A percentile compares a stretch with the other conserved stretches of the same genome.
Evolutionary conservation across 2,888 invertebrate species (phyloP).

Genomic region (Biston betularia): DNA sequence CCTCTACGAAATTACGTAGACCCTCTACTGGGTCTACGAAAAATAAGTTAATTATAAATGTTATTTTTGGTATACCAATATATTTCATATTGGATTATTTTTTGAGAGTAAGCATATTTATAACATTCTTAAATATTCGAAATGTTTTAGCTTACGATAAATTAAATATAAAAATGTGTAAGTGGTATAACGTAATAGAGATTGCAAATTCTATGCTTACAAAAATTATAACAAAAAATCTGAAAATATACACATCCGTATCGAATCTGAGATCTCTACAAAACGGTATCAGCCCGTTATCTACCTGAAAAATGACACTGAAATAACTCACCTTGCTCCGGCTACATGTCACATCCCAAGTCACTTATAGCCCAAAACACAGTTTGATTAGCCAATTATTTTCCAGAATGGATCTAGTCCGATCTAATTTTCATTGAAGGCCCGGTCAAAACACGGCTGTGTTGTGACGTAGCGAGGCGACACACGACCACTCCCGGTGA

Average conservation of each 20-base stretch:
- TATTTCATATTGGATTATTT: slow-evolving; percentile 10
- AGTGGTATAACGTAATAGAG: too few species aligned
- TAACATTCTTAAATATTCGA: too few species aligned
- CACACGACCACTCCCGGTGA: slow-evolving; percentile 63
- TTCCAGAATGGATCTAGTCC: slow-evolving; percentile 23
- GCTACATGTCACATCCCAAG: slow-evolving; percentile 66
- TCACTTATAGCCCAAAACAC: slow-evolving; percentile 62
- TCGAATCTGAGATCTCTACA: slow-evolving; percentile 10
- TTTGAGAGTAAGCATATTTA: not conserved
- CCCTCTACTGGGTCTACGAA: slow-evolving; percentile 42
- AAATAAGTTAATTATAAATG: slow-evolving; percentile 32
- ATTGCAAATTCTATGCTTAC: too few species aligned
- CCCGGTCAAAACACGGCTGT: slow-evolving; percentile 74
- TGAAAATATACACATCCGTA: slow-evolving; percentile 8
- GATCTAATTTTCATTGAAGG: slow-evolving; percentile 64
- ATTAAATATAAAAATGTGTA: too few species aligned
- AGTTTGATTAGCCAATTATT: slow-evolving; percentile 40
- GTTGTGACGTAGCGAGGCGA: slow-evolving; percentile 45
- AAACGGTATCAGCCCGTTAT: slow-evolving; percentile 46
- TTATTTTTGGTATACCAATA: slow-evolving; percentile 16
- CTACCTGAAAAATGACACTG: slow-evolving; percentile 69
- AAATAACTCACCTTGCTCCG: slow-evolving; percentile 68
- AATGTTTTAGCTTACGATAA: too few species aligned
- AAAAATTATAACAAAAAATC: not conserved
- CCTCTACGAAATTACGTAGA: slow-evolving; percentile 67